Base-by-base conservation (phyloP, 2,888 invertebrate species). In the Elegia similella region DNA sequence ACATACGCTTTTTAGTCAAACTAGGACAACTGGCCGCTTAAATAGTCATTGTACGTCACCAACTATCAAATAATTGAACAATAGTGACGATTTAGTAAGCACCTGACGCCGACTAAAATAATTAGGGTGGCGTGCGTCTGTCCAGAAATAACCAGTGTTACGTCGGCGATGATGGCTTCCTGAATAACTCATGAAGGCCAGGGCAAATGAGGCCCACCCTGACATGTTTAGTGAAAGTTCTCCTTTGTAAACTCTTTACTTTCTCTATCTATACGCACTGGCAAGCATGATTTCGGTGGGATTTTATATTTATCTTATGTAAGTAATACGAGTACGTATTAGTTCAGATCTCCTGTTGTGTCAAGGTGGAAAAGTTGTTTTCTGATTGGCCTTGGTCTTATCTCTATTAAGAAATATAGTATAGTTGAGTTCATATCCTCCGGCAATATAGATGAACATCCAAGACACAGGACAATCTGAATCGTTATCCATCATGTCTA, bases 131-230 rank as follows among this genome's bases (percentile, higher is more conserved):
- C 50, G 50, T 50, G 34, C 17, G 34, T 50, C 16, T 32, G 34
- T 34, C 50, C 17, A 34, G 17, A 50, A 50, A 50, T 34, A 50
- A 50, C 50, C 16, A 15, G 8, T 48, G 15, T 50, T 38, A 34
- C 50, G 50, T 50, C 32, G 12, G 50, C 17, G 32, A 50, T 50
- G 50, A 50, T 17, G 34, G 34, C 34, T 50, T 34, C 12, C 34
- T 50, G 50, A 50, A 50, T 50, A 50, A 50, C 17, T 50, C 50
- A 50, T 50, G 50, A 50, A 50, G 50, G 50, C 16, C 38, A 50
- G 34, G 32, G 16, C 13, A 34, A 50, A 50, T 15, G 34, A 34
- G 17, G 50, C 16, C 12, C 8, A 10, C 10, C 34, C 34, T 3
- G 34, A 34, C 8, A 38, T 38, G 38, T 12, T 8, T 10, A 16